phyloP scores from a whole-genome alignment of 2,797 vertebrate species.

The Gallinago stenura region DNA sequence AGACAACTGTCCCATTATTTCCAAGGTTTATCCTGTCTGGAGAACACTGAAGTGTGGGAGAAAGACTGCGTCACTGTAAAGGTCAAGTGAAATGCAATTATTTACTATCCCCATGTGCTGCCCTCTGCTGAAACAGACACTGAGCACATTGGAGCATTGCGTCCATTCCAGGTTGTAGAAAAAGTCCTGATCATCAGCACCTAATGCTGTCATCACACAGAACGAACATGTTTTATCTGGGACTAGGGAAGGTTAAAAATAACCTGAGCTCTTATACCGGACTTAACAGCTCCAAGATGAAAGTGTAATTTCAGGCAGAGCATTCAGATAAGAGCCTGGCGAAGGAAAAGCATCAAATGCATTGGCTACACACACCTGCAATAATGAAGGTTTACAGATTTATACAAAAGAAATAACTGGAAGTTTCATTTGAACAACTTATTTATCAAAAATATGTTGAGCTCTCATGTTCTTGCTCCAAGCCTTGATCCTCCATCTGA shows the following conservation, averaged over 20 bases:
- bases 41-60: neutral
- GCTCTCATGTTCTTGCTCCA: neutral
- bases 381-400: neutral
- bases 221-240: neutral
- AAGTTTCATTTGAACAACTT: neutral
- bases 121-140: slow-evolving; percentile 27
- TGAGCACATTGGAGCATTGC: neutral
- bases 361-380: fast-evolving
- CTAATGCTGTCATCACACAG: neutral
- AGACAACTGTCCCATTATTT: neutral
- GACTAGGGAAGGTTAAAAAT: neutral
- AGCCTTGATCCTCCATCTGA: slow-evolving; percentile 10
- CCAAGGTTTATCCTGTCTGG: neutral
- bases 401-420: neutral
- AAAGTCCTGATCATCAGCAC: neutral
- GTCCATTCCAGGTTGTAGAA: neutral
- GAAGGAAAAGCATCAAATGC: neutral
- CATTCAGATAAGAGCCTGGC: neutral
- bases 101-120: neutral
- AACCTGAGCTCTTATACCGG: neutral
- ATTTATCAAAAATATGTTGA: neutral
- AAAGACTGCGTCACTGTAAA: slow-evolving; percentile 11
- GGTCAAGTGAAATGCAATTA: neutral
- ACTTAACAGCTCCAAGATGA: neutral
- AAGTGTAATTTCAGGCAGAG: neutral